These are phyloP conservation scores for Alitta virens DNA, from an alignment of 2,888 invertebrate genomes.

Conservation along the genomic window DNA sequence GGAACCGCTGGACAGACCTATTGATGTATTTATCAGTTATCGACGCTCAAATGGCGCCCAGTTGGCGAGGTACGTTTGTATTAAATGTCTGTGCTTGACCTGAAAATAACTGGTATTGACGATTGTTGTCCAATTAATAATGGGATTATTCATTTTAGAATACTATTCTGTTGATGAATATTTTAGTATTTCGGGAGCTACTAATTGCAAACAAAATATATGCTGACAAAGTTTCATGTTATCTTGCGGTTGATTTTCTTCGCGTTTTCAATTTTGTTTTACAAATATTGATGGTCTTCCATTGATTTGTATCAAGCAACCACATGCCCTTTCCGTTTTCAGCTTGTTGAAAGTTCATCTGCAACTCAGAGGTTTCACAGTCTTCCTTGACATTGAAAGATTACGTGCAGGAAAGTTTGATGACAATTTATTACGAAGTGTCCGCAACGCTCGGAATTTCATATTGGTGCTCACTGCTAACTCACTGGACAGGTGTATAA, in stretches of 20 bases:
- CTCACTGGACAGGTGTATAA: slow-evolving; percentile 89
- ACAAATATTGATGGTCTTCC: too few species aligned
- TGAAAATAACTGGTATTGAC: too few species aligned
- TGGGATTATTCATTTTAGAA: too few species aligned
- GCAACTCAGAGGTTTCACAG: slow-evolving; percentile 90
- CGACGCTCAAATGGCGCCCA: slow-evolving; percentile 96
- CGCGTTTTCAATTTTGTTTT: too few species aligned
- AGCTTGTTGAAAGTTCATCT: slow-evolving; percentile 85
- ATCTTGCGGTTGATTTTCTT: too few species aligned
- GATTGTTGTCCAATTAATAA: too few species aligned
- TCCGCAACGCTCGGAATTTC: slow-evolving; percentile 94
- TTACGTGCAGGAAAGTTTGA: slow-evolving; percentile 98
- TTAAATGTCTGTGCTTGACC: too few species aligned
- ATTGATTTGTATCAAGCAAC: too few species aligned
- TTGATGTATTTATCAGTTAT: slow-evolving; percentile 98
- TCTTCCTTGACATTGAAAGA: slow-evolving; percentile 97
- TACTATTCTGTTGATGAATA: too few species aligned
- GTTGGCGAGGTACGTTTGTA: slow-evolving; percentile 70
- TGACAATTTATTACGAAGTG: slow-evolving; percentile 93
- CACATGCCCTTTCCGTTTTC: slow-evolving; percentile 19
- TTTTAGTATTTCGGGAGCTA: too few species aligned
- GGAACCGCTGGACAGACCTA: slow-evolving; percentile 38
- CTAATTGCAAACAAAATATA: too few species aligned
- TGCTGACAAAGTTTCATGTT: too few species aligned
- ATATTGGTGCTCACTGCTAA: slow-evolving; percentile 91